Percentiles rank a stretch among this genome's conserved stretches.
Evolutionary conservation across 2,888 invertebrate genomes (phyloP).

Genomic region (Ophion ventricosus): DNA sequence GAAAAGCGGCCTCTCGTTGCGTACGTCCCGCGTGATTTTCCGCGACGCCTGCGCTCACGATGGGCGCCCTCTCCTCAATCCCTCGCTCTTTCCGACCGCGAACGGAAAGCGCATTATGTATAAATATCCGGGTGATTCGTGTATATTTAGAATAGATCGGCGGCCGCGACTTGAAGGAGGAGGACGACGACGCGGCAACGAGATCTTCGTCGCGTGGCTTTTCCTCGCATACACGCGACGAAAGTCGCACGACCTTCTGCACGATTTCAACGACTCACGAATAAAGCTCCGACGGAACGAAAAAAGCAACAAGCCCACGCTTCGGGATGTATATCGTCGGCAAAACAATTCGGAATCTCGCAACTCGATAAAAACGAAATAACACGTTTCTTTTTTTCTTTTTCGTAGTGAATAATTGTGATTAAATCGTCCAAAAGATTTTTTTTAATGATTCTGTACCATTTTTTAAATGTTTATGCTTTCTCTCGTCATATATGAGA

Average conservation of each 20-base stretch:
- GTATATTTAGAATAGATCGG: constrained; percentile 64
- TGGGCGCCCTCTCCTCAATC: constrained; percentile 11
- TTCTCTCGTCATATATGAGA: too few species aligned
- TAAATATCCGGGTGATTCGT: constrained; percentile 66
- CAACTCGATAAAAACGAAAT: not conserved
- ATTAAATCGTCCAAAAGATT: not conserved
- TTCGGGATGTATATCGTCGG: not conserved
- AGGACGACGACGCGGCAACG: constrained; percentile 23
- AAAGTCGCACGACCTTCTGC: constrained; percentile 40
- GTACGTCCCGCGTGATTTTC: constrained; percentile 19
- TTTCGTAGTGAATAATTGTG: not conserved
- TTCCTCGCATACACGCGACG: constrained; percentile 30
- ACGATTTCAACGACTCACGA: constrained; percentile 26
- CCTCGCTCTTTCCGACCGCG: constrained; percentile 28
- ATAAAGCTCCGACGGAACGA: constrained; percentile 6
- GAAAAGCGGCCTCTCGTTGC: not conserved
- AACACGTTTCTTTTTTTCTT: not conserved
- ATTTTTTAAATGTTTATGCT: too few species aligned
- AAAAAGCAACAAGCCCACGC: constrained; percentile 4
- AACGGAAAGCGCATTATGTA: constrained; percentile 53
- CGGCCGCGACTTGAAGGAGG: constrained; percentile 49
- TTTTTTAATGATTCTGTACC: too few species aligned
- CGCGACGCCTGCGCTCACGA: constrained; percentile 23
- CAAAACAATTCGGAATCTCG: not conserved
- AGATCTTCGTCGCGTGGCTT: constrained; percentile 19